Evolutionary conservation across 2,888 invertebrate species (phyloP), one percentile per base, ranked within the genome.

Genomic region (Celastrina argiolus): DNA sequence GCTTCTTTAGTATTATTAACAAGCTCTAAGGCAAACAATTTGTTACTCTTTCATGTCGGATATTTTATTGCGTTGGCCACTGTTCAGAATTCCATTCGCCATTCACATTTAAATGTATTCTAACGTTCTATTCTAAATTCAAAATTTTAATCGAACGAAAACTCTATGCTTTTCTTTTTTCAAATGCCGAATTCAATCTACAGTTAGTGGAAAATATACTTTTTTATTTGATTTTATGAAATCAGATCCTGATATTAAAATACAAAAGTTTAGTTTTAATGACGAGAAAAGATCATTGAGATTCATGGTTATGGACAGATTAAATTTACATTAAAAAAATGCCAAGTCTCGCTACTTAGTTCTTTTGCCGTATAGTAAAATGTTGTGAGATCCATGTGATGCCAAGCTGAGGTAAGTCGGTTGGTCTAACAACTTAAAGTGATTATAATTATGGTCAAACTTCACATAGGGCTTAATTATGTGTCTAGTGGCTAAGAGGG

Each of bases 1-100:
- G 79, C 76, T 78, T 75, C 78, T 78, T 76, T 79, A 78, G 76
- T 76, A 73, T 78, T 81, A 75, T 79, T 81, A 84, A 82, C 81
- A 79, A 80, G 73, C 70, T 72, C 67, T 69, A 69, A 69, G 69
- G 67, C 65, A 68, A 68, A 71, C 70, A 70, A 73, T 69, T 73
- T 73, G 73, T 73, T 71, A 71, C 66, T 67, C 66, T 68, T 70
- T 73, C 69, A 69, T 67, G 67, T 67, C 56, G 67, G 67, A 68
- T 68, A 68, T 68, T 70, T 61, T 61, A 39, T 61, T 61, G 14
- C 39, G 18, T 61, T 61, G 61, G 61, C 61, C 61, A 61, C 36
- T 61, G 61, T 61, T 61, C 61, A 61, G 14, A 22, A 18, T 18
- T 34, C 36, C 65, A 56, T 67, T 41, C 31, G 59, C 18, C 64